Percentiles rank a stretch among this genome's conserved stretches.
Conservation (phyloP, 2,888 invertebrate species). For the Salticus scenicus region DNA sequence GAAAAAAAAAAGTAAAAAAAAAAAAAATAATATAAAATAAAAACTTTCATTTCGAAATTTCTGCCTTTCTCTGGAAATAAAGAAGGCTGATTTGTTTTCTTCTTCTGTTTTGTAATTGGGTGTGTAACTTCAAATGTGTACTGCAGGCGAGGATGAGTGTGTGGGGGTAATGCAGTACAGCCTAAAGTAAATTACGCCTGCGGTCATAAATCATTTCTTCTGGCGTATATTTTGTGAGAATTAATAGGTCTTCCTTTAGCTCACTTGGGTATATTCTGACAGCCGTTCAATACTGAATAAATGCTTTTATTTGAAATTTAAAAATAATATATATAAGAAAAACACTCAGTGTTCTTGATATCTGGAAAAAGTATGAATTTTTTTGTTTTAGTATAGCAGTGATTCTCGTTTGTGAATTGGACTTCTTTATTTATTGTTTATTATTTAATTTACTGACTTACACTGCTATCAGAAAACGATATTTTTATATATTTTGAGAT, state of each 20-base stretch:
- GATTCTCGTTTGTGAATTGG: too few relatives aligned
- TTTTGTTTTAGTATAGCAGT: too few relatives aligned
- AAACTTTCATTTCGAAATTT: slow-evolving; percentile 4
- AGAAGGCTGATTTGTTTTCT: slow-evolving; percentile 9
- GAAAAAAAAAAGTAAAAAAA: too few relatives aligned
- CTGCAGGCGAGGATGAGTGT: background rate
- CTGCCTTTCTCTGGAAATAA: background rate
- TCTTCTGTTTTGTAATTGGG: slow-evolving; percentile 5
- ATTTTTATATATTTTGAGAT: too few relatives aligned
- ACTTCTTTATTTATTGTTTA: too few relatives aligned
- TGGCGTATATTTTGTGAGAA: background rate
- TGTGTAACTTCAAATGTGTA: background rate
- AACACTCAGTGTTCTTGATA: background rate
- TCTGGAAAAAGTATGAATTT: too few relatives aligned
- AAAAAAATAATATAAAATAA: background rate
- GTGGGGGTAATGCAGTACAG: background rate
- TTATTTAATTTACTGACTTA: too few relatives aligned
- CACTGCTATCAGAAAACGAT: too few relatives aligned
- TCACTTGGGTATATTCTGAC: slow-evolving; percentile 3
- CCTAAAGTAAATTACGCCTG: slow-evolving; percentile 27
- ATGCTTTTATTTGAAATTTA: background rate
- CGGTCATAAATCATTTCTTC: slow-evolving; percentile 31
- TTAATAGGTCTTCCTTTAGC: background rate
- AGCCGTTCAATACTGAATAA: slow-evolving; percentile 2
- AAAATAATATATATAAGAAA: background rate